These are phyloP conservation scores for Hystrix cristata DNA, from an alignment of 2,113 vertebrate genomes.

Conservation along the genomic window DNA sequence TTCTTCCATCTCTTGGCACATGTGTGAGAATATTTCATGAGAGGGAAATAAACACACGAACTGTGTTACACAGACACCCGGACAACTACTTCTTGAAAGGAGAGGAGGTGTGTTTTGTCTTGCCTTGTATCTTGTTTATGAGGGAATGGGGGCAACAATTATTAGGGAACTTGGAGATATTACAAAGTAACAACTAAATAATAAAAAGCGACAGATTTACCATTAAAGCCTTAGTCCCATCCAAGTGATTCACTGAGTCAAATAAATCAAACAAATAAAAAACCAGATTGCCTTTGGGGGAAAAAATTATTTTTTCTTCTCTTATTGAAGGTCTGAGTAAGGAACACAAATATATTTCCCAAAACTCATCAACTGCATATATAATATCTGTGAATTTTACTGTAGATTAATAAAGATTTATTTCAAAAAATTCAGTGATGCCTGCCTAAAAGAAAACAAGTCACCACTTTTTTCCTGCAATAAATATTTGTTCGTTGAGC, in stretches of 20 bases:
- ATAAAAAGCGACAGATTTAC: neutral
- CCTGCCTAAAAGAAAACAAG: neutral
- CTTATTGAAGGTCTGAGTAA: neutral
- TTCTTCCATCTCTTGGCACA: neutral
- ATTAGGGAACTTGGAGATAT: neutral
- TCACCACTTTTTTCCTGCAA: neutral
- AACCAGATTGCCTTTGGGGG: neutral
- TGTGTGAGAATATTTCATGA: no score
- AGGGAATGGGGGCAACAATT: neutral
- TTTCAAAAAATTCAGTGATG: neutral
- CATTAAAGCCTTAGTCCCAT: neutral
- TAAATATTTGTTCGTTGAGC: neutral
- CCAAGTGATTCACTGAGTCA: neutral
- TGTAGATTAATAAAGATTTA: neutral
- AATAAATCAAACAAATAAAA: neutral
- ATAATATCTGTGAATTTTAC: neutral
- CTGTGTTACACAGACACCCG: neutral
- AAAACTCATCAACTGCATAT: neutral
- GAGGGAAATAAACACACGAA: neutral
- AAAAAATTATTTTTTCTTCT: neutral
- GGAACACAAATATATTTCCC: neutral
- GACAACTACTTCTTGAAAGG: neutral
- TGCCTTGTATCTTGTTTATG: neutral
- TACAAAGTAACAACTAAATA: slow-evolving; percentile 21
- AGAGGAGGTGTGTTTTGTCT: neutral